Evolutionary conservation across 2,113 vertebrate genomes (phyloP).

Genomic region (Pseudopodoces humilis): DNA sequence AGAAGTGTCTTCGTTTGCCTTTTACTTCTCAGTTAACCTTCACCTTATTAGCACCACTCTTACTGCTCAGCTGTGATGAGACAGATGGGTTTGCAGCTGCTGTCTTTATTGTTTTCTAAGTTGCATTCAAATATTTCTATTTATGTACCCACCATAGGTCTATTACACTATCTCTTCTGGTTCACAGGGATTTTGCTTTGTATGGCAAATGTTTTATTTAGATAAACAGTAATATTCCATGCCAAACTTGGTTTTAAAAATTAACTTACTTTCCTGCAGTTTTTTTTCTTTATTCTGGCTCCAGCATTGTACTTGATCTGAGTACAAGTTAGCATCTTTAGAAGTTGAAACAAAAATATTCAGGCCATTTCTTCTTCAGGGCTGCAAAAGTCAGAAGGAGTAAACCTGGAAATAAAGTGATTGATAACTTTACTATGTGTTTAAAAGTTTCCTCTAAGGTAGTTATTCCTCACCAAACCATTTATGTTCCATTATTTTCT

Average conservation of each 20-base stretch:
- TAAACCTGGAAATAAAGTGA: neutral
- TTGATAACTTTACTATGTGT: neutral
- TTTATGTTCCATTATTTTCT: neutral
- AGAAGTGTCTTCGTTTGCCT: neutral
- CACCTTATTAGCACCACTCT: neutral
- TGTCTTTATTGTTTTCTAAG: neutral
- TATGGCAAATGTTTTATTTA: neutral
- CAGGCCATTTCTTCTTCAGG: neutral
- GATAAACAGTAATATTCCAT: neutral
- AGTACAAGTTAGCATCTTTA: neutral
- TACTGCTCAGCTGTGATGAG: neutral
- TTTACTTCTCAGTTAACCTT: neutral
- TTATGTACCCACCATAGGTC: neutral
- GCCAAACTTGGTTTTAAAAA: neutral
- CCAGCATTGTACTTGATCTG: neutral
- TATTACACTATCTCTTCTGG: neutral
- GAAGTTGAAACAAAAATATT: neutral
- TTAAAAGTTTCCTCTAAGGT: neutral
- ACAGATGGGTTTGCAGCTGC: constrained; percentile 38
- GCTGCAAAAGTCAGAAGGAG: neutral
- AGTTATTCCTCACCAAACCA: neutral
- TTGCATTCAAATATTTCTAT: neutral
- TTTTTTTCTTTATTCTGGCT: neutral
- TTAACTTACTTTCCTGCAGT: neutral
- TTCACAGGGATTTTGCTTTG: neutral